These are phyloP conservation scores for Tethea ocularis DNA, from an alignment of 2,888 invertebrate genomes.

Conservation along the genomic window DNA sequence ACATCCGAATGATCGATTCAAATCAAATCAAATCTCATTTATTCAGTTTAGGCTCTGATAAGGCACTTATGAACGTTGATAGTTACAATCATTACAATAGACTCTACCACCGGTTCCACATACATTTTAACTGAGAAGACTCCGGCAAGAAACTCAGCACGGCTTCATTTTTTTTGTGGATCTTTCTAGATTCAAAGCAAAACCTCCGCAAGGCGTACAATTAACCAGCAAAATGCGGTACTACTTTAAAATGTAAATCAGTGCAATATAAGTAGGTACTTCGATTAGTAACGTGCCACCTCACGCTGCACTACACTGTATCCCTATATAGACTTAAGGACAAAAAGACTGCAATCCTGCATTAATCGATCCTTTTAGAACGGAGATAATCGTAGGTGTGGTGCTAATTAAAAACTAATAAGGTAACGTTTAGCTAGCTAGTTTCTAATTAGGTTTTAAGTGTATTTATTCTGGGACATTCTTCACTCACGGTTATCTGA, in stretches of 20 bases:
- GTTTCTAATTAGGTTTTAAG: not conserved
- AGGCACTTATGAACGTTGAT: no score
- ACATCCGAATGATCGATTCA: no score
- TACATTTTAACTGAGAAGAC: no score
- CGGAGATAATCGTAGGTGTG: conserved; percentile 12
- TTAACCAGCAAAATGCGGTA: conserved; percentile 8
- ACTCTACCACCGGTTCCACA: no score
- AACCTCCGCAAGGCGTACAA: not conserved
- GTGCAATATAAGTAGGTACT: conserved; percentile 14
- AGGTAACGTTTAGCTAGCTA: not conserved
- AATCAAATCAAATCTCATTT: no score
- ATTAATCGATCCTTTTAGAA: conserved; percentile 37
- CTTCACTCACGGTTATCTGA: no score
- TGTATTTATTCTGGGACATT: no score
- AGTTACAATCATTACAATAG: no score
- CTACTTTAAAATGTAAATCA: conserved; percentile 17
- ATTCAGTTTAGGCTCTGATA: no score
- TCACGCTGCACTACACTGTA: not conserved
- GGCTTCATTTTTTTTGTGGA: no score
- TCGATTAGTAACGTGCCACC: not conserved
- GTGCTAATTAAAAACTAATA: conserved; percentile 7
- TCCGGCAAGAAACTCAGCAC: no score
- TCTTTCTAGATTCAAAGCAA: no score
- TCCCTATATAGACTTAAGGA: conserved; percentile 28
- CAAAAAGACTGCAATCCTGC: conserved; percentile 28